Percentiles rank a stretch among this genome's conserved stretches.
phyloP scores from a whole-genome alignment of 2,888 invertebrate species.

The Harpalus rufipes region DNA sequence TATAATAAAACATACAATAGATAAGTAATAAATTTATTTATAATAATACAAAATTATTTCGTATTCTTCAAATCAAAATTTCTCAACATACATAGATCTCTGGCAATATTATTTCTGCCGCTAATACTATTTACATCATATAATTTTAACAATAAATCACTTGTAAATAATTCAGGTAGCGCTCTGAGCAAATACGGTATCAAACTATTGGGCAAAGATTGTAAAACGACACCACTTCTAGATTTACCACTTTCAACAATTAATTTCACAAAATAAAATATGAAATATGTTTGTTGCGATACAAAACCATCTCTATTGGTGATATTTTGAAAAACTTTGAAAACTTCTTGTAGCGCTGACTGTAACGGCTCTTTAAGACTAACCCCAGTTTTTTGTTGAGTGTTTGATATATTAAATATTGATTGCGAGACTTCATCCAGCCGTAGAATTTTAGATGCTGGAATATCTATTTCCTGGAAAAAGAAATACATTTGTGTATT shows the following conservation, averaged over 20 bases:
- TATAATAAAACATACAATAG: not conserved
- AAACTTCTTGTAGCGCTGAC: slow-evolving; percentile 84
- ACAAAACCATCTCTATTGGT: slow-evolving; percentile 87
- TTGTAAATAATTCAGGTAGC: slow-evolving; percentile 87
- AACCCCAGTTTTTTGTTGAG: slow-evolving; percentile 67
- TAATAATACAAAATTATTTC: slow-evolving; percentile 35
- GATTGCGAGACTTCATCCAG: slow-evolving; percentile 69
- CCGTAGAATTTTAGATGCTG: slow-evolving; percentile 73
- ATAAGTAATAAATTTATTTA: slow-evolving; percentile 13
- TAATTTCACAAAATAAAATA: slow-evolving; percentile 87
- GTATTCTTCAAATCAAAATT: slow-evolving; percentile 84
- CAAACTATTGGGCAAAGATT: slow-evolving; percentile 86
- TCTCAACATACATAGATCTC: slow-evolving; percentile 91
- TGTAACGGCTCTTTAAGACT: slow-evolving; percentile 83
- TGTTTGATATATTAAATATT: slow-evolving; percentile 61
- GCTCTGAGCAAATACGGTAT: slow-evolving; percentile 90
- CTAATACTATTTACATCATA: slow-evolving; percentile 88
- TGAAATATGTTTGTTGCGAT: slow-evolving; percentile 90
- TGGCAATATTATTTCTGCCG: slow-evolving; percentile 91
- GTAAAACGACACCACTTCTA: slow-evolving; percentile 84
- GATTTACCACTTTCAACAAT: slow-evolving; percentile 89
- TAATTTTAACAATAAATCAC: slow-evolving; percentile 85
- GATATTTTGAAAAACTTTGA: slow-evolving; percentile 85
- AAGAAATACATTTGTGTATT: too few species aligned
- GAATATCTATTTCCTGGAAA: slow-evolving; percentile 73